Evolutionary conservation across 53 echinoderm and acorn worm species (phyloP).

Genomic region (Crossaster papposus): DNA sequence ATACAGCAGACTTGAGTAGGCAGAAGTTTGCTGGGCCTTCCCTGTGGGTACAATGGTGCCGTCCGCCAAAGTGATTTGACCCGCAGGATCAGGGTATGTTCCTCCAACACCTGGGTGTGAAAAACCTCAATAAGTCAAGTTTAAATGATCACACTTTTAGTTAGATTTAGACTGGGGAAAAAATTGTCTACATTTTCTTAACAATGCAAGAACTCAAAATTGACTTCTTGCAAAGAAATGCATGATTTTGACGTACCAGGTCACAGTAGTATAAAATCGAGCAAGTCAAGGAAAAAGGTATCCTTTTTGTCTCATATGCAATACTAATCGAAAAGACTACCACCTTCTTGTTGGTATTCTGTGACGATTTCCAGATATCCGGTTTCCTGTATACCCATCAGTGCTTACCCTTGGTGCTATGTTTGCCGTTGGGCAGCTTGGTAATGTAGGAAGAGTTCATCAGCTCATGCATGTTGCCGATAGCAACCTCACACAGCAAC

Average conservation of each 20-base stretch:
- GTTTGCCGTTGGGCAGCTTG: constrained; percentile 85
- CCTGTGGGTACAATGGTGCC: constrained; percentile 83
- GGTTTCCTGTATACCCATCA: background rate
- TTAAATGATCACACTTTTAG: background rate
- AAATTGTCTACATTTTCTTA: too few species aligned
- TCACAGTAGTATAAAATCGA: too few species aligned
- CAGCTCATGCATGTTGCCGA: constrained; percentile 95
- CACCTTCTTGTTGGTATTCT: too few species aligned
- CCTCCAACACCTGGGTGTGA: constrained; percentile 72
- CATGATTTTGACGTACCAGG: too few species aligned
- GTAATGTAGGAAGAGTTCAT: constrained; percentile 69
- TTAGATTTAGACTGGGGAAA: too few species aligned
- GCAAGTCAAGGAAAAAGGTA: too few species aligned
- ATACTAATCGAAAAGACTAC: too few species aligned
- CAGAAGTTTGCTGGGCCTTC: constrained; percentile 48
- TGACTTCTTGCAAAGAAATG: too few species aligned
- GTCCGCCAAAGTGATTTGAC: constrained; percentile 48
- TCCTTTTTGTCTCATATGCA: too few species aligned
- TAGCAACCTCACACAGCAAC: constrained; percentile 95
- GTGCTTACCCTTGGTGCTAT: constrained; percentile 90
- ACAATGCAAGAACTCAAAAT: too few species aligned
- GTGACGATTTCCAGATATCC: background rate
- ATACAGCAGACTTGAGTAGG: constrained; percentile 83
- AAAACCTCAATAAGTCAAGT: background rate
- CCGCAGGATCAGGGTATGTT: constrained; percentile 75